Evolutionary conservation across 2,888 invertebrate species (phyloP).

Genomic region (Blomia tropicalis): DNA sequence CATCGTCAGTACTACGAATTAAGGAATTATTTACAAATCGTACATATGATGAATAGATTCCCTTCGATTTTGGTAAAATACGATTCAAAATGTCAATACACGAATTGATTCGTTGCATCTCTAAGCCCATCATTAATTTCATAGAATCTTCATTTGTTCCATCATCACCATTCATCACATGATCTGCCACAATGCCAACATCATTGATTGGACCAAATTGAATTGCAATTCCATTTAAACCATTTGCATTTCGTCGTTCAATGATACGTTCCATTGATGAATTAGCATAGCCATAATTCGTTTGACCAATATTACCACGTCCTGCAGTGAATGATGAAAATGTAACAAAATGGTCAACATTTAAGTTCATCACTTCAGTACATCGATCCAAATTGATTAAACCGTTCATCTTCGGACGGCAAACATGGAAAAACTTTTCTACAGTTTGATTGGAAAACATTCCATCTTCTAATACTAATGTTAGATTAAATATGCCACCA

Average conservation of each 20-base stretch:
- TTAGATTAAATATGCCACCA: constrained; percentile 81
- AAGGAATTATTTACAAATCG: neutral
- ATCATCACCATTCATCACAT: constrained; percentile 1
- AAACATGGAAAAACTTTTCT: constrained; percentile 60
- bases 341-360: constrained; percentile 72
- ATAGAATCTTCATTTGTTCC: neutral
- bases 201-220: constrained; percentile 99
- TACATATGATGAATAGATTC: constrained; percentile 9
- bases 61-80: neutral
- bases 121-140: constrained; percentile 12
- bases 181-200: constrained; percentile 46
- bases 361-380: constrained; percentile 56
- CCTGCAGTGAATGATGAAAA: constrained; percentile 95
- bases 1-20: neutral
- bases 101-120: constrained; percentile 25
- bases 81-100: constrained; percentile 22
- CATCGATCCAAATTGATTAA: constrained; percentile 64
- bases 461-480: constrained; percentile 68
- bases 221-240: constrained; percentile 70
- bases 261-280: constrained; percentile 90
- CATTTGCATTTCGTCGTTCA: constrained; percentile 62
- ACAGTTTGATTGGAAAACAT: constrained; percentile 68
- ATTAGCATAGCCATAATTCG: constrained; percentile 89
- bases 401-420: constrained; percentile 65
- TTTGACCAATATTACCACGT: constrained; percentile 85